A percentile compares a stretch with the other conserved stretches of the same genome.
Conservation (phyloP, 1,140 invertebrate species). For the Teleopsis dalmanni region DNA sequence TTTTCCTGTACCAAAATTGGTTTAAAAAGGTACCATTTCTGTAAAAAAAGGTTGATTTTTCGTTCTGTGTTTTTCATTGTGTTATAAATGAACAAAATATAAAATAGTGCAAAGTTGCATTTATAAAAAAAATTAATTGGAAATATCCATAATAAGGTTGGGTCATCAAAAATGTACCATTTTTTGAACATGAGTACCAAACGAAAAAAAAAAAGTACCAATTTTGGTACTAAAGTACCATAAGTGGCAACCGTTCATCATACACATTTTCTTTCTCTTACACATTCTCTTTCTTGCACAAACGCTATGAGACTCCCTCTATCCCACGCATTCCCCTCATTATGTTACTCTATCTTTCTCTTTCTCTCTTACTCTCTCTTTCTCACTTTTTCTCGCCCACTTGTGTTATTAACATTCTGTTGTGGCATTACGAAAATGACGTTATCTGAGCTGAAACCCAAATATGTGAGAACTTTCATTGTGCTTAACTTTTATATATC, state of each 20-base stretch:
- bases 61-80: no score
- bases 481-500: background rate
- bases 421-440: background rate
- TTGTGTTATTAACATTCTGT: background rate
- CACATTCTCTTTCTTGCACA: background rate
- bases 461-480: background rate
- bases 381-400: background rate
- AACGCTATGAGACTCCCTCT: no score
- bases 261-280: background rate
- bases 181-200: no score
- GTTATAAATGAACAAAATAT: no score
- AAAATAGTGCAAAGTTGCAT: no score
- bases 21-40: no score
- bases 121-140: no score
- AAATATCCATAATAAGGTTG: no score
- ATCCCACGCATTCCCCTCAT: background rate
- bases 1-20: no score
- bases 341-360: background rate
- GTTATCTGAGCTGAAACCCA: background rate
- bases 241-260: background rate
- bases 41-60: no score
- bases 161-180: no score
- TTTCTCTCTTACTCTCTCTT: background rate
- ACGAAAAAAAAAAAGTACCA: no score
- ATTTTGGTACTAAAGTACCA: background rate